phyloP scores from a whole-genome alignment of 2,797 vertebrate genomes.

The Aeoliscus strigatus region DNA sequence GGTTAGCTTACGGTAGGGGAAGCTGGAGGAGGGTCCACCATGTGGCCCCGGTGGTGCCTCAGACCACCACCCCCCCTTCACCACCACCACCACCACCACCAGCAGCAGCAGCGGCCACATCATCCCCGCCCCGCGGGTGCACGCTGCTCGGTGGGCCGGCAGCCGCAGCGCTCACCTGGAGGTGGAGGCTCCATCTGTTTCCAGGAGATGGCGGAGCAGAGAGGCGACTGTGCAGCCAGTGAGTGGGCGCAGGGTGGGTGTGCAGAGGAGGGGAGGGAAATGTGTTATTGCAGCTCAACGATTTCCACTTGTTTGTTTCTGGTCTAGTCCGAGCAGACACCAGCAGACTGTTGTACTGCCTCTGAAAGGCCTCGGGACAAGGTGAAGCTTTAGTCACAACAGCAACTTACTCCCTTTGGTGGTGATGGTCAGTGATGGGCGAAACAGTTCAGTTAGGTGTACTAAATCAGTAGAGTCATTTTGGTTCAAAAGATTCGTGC shows the following conservation, averaged over 20 bases:
- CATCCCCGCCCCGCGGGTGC: slow-evolving; percentile 27
- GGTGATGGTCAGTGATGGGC: too few relatives aligned
- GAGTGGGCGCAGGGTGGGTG: slow-evolving; percentile 62
- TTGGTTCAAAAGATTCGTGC: too few relatives aligned
- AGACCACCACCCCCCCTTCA: too few relatives aligned
- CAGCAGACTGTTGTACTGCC: not conserved
- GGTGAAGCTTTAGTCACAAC: slow-evolving; percentile 17
- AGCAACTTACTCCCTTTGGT: slow-evolving; percentile 1
- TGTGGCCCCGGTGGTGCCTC: slow-evolving; percentile 15
- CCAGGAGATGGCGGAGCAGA: slow-evolving; percentile 44
- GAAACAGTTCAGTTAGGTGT: too few relatives aligned
- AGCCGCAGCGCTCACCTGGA: slow-evolving; percentile 47
- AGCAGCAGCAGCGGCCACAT: too few relatives aligned
- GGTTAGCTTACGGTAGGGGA: too few relatives aligned
- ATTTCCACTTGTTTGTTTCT: slow-evolving; percentile 13
- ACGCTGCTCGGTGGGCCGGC: slow-evolving; percentile 30
- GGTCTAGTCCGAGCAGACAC: slow-evolving; percentile 2
- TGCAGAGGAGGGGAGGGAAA: slow-evolving; percentile 31
- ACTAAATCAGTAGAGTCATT: too few relatives aligned
- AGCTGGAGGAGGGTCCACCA: too few relatives aligned
- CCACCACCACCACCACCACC: not conserved
- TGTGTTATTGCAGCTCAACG: slow-evolving; percentile 31
- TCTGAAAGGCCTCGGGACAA: slow-evolving; percentile 1
- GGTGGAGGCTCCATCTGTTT: slow-evolving; percentile 45
- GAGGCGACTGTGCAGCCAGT: slow-evolving; percentile 34